Evolutionary conservation across 1,140 invertebrate genomes (phyloP), one percentile per base, ranked within the genome.

Genomic region (Drosophila arawakana): DNA sequence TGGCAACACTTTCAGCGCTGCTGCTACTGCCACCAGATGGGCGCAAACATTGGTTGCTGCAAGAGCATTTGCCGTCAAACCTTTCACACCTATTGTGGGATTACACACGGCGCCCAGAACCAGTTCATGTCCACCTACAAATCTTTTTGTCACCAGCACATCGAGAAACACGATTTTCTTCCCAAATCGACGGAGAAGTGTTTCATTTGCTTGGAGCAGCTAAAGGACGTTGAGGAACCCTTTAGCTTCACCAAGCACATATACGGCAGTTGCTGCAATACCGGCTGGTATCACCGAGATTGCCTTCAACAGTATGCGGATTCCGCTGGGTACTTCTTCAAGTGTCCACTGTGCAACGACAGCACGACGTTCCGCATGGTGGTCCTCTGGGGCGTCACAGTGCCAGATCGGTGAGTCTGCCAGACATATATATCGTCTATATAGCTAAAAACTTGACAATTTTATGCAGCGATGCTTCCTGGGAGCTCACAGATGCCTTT

Each of bases 321-420:
- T 18, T 71, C 80, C 1, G 44, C 82, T 0, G 82, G 83, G 0
- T 88, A 88, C 18, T 88, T 82, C 10, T 86, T 86, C 43, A 86
- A 88, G 50, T 86, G 82, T 34, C 82, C 82, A 1, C 41, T 86
- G 10, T 86, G 82, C 75, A 86, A 86, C 7, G 52, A 88, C 25
- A 7, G 10, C 0, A 3, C n/a, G 0, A 15, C 1, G 6, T 88
- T 88, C 9, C 9, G 13, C 3, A 41, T 25, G 0, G 66, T 86
- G 3, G 2, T 25, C 0, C n/a, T 25, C 1, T 78, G 54, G 49
- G 83, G 83, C 2, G 73, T 86, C n/a, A 46, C 21, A 0, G 50
- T 86, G n/a, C 80, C 79, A 0, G 41, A 79, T 30, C 41, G 68
- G 82, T 88, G 7, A 50, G 82, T 52, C 18, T 2, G 4, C 15